Conservation (phyloP, 37 sponge, comb jelly and placozoan species). For the Aplysina aerophoba region DNA sequence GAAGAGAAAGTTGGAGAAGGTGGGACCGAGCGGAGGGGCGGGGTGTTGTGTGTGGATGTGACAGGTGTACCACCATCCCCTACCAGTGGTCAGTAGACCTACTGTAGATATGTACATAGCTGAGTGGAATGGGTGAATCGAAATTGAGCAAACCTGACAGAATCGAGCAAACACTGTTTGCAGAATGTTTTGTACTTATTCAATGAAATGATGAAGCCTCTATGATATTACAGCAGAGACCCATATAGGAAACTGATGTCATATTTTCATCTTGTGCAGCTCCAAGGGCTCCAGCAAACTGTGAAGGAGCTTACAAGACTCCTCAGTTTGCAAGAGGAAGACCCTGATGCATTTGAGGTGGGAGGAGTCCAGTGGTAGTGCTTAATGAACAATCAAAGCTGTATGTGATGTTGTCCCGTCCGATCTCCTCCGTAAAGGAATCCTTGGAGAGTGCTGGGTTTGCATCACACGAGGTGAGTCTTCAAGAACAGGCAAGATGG, state of each 20-base stretch:
- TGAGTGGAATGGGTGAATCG: no score
- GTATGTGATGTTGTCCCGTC: not conserved
- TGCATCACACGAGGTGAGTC: constrained; percentile 17
- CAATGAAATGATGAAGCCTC: no score
- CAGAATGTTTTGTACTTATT: no score
- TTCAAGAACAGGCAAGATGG: no score
- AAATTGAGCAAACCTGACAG: no score
- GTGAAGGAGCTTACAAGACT: constrained; percentile 29
- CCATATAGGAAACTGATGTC: no score
- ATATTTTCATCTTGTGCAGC: constrained; percentile 23
- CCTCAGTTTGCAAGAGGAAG: constrained; percentile 27
- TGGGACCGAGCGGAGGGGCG: constrained; percentile 27
- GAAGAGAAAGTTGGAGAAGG: constrained; percentile 77
- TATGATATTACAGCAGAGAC: no score
- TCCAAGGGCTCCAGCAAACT: not conserved
- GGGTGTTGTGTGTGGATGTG: not conserved
- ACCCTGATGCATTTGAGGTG: constrained; percentile 39
- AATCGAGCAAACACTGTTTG: no score
- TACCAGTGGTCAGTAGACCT: no score
- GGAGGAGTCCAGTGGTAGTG: no score
- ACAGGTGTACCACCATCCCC: no score
- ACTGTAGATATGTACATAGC: no score
- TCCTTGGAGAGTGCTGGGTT: constrained; percentile 27
- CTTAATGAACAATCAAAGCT: not conserved
- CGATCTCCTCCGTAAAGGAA: not conserved